Conservation (phyloP, 2,113 vertebrate species). For the Sapayoa aenigma region DNA sequence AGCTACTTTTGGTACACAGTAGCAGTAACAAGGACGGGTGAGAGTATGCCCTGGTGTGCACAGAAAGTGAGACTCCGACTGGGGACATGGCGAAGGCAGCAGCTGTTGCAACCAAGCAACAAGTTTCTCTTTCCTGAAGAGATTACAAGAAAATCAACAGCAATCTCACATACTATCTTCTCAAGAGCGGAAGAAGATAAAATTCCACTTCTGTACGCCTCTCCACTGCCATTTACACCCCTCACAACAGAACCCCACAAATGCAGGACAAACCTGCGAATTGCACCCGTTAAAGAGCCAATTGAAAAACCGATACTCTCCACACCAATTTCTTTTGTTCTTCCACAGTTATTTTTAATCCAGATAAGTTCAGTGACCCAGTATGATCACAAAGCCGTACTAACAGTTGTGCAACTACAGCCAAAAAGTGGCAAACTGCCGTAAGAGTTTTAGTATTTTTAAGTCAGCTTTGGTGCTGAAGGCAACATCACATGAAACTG, state of each 20-base stretch:
- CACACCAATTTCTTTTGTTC: not conserved
- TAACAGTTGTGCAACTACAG: not conserved
- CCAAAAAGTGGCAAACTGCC: not conserved
- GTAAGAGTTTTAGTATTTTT: not conserved
- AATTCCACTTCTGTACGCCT: not conserved
- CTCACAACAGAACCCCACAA: not conserved
- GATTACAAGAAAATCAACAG: fast-evolving
- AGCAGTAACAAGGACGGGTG: fast-evolving
- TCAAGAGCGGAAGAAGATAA: not conserved
- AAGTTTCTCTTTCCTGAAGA: not conserved
- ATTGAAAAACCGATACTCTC: not conserved
- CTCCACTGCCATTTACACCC: fast-evolving
- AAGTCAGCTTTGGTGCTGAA: not conserved
- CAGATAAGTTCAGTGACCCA: fast-evolving
- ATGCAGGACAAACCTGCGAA: fast-evolving
- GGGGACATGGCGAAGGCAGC: fast-evolving
- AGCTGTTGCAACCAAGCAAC: not conserved
- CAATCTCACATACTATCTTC: not conserved
- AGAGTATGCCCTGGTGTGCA: fast-evolving
- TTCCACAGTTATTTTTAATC: not conserved
- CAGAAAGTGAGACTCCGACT: not conserved
- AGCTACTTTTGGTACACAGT: fast-evolving
- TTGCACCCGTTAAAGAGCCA: not conserved
- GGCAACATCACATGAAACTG: not conserved
- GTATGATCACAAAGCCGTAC: not conserved